phyloP scores from a whole-genome alignment of 2,113 vertebrate species.

The Equus quagga region DNA sequence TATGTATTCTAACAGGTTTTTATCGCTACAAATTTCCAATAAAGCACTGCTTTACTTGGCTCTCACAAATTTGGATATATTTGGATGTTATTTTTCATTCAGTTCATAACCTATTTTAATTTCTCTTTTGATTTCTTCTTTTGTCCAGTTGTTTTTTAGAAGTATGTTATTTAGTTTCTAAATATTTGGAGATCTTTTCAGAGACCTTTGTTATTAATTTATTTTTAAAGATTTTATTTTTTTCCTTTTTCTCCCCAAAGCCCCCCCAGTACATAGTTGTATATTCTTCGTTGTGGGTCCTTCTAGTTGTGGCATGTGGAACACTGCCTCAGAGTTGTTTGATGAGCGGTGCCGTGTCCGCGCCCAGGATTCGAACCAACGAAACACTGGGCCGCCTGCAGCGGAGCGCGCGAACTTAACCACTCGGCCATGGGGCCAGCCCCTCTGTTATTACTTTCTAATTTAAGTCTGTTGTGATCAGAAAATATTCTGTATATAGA shows the following conservation, averaged over 20 bases:
- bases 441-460: background rate
- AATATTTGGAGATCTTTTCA: background rate
- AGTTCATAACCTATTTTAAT: background rate
- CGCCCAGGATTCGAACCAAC: no score
- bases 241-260: no score
- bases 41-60: background rate
- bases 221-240: no score
- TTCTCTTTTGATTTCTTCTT: background rate
- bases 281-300: no score
- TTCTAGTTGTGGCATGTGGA: no score
- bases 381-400: no score
- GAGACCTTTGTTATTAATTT: background rate
- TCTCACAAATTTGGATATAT: background rate
- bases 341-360: no score
- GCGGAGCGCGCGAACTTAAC: no score
- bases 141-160: background rate
- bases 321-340: no score
- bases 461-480: background rate
- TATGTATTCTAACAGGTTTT: background rate
- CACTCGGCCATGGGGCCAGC: no score
- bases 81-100: background rate
- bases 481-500: background rate
- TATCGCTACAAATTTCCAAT: background rate
- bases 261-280: no score
- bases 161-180: background rate